A percentile compares a stretch with the other conserved stretches of the same genome.
These are phyloP conservation scores for Brachynemurus nebulosus DNA, from an alignment of 2,888 invertebrate species.

Conservation along the genomic window DNA sequence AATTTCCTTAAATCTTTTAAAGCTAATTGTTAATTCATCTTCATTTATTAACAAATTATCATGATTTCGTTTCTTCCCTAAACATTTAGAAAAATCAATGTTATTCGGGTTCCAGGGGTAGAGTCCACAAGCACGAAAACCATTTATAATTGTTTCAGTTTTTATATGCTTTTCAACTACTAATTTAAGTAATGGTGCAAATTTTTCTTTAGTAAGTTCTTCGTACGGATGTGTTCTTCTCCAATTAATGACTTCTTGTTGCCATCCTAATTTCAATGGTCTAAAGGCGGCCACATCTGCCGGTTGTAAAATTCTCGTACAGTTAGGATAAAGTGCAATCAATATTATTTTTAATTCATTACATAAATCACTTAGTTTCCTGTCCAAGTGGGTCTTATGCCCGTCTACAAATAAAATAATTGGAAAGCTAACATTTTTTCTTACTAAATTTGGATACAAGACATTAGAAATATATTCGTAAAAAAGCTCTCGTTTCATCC, in stretches of 20 bases:
- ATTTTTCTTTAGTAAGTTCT: constrained; percentile 13
- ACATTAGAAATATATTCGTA: too few species aligned
- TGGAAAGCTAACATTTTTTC: too few species aligned
- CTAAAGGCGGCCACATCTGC: constrained; percentile 22
- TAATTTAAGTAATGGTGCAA: constrained; percentile 13
- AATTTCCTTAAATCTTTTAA: too few species aligned
- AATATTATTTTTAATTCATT: constrained; percentile 16
- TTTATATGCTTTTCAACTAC: constrained; percentile 11
- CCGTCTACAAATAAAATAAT: constrained; percentile 26
- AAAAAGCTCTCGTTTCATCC: too few species aligned
- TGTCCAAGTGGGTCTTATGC: constrained; percentile 14
- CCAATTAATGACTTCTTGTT: constrained; percentile 22
- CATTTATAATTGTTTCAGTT: constrained; percentile 14
- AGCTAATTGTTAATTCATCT: too few species aligned
- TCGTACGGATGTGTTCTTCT: constrained; percentile 19
- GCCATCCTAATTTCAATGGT: constrained; percentile 19
- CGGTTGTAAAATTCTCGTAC: constrained; percentile 21
- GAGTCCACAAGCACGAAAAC: too few species aligned
- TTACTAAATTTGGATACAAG: too few species aligned
- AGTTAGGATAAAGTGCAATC: constrained; percentile 21
- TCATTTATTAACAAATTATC: too few species aligned
- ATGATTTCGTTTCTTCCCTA: too few species aligned
- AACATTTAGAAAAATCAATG: too few species aligned
- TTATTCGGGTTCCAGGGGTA: too few species aligned
- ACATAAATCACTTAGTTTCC: constrained; percentile 14